These are phyloP conservation scores for Engraulis encrasicolus DNA, from an alignment of 2,113 vertebrate species.

Conservation along the genomic window DNA sequence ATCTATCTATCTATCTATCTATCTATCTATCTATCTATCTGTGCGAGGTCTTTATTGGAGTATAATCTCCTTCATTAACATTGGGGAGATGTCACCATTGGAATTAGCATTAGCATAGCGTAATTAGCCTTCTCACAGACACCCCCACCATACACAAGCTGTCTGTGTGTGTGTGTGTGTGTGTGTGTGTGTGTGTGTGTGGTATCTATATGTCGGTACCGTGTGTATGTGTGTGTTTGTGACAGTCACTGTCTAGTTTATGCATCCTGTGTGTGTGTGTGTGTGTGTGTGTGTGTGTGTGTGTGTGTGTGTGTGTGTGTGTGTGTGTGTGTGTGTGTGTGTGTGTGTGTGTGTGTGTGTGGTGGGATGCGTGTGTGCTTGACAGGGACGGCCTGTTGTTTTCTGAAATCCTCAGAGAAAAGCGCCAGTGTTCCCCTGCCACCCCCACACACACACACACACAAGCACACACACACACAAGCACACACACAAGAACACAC, in stretches of 20 bases:
- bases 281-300: not conserved
- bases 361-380: slow-evolving; percentile 10
- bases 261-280: not conserved
- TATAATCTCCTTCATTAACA: not conserved
- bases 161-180: not conserved
- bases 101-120: not conserved
- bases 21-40: too few relatives aligned
- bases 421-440: slow-evolving; percentile 51
- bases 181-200: not conserved
- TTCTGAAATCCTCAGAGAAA: slow-evolving; percentile 49
- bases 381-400: slow-evolving; percentile 50
- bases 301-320: not conserved
- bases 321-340: not conserved
- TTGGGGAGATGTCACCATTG: not conserved
- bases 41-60: too few relatives aligned
- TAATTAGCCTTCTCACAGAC: not conserved
- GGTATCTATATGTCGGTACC: not conserved
- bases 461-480: too few relatives aligned
- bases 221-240: not conserved
- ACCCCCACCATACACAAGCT: not conserved
- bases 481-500: too few relatives aligned
- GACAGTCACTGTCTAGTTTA: not conserved
- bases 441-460: too few relatives aligned
- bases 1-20: not conserved
- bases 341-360: slow-evolving; percentile 6